phyloP scores from a whole-genome alignment of 2,888 invertebrate genomes.

The Euzetes globulus region DNA sequence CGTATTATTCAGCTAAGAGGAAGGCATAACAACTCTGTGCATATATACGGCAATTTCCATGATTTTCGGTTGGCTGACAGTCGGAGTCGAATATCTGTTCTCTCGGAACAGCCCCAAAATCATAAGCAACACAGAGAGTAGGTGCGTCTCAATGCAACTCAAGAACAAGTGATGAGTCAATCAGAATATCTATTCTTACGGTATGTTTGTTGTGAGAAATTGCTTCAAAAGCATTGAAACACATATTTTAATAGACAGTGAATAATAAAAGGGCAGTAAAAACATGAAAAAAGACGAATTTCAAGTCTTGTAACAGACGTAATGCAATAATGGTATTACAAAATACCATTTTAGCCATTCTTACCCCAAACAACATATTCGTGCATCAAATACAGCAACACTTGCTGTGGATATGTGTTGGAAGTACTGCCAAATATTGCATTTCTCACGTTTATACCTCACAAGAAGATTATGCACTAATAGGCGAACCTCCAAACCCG shows the following conservation, averaged over 20 bases:
- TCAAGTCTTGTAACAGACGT: neutral
- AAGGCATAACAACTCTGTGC: neutral
- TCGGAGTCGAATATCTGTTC: neutral
- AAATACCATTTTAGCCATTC: neutral
- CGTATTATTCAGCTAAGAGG: neutral
- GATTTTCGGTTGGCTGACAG: slow-evolving; percentile 5
- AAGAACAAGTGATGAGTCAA: slow-evolving; percentile 18
- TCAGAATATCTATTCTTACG: slow-evolving; percentile 12
- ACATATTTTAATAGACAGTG: neutral
- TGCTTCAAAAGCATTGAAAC: neutral
- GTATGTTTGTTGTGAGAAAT: neutral
- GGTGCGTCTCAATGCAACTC: neutral
- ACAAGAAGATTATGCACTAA: slow-evolving; percentile 24
- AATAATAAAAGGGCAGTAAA: slow-evolving; percentile 9
- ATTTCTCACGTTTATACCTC: slow-evolving; percentile 30
- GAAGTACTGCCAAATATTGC: slow-evolving; percentile 12
- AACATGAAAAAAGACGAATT: neutral
- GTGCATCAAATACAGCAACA: slow-evolving; percentile 16
- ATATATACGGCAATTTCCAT: slow-evolving; percentile 22
- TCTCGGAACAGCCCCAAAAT: slow-evolving; percentile 25
- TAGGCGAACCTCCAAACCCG: neutral
- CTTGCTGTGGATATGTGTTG: neutral
- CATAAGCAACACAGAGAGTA: neutral
- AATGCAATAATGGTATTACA: slow-evolving; percentile 5
- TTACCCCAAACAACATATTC: slow-evolving; percentile 5